Evolutionary conservation across 2,888 invertebrate genomes (phyloP).

Genomic region (Deroplatys truncata): DNA sequence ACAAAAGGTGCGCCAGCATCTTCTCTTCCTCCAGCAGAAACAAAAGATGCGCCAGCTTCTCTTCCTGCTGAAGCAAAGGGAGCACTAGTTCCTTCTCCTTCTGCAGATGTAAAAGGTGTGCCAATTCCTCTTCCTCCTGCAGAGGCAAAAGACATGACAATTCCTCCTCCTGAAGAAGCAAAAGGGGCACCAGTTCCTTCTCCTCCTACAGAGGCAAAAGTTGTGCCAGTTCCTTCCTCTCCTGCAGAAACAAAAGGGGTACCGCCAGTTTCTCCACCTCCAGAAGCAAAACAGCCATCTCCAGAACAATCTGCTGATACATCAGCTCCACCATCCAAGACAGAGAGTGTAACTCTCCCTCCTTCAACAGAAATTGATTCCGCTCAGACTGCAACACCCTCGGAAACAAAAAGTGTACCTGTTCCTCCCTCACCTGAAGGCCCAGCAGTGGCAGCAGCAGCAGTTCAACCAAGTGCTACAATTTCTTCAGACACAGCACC

Average conservation of each 20-base stretch:
- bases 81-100: background rate
- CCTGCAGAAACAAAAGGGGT: conserved; percentile 34
- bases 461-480: no score
- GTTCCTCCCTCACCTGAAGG: background rate
- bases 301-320: background rate
- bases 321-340: background rate
- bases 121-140: background rate
- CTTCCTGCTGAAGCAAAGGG: background rate
- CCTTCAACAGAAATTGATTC: background rate
- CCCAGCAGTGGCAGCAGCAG: no score
- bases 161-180: background rate
- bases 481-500: background rate
- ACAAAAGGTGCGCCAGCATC: background rate
- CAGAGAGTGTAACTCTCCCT: background rate
- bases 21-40: background rate
- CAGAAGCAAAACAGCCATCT: background rate
- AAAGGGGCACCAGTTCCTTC: background rate
- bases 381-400: background rate
- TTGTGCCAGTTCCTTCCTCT: conserved; percentile 32
- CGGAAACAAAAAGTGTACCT: background rate
- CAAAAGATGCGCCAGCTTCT: background rate
- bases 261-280: background rate
- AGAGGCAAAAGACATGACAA: conserved; percentile 11
- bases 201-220: conserved; percentile 29
- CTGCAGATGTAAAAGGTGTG: background rate